A percentile compares a stretch with the other conserved stretches of the same genome.
Conservation (phyloP, 2,888 invertebrate genomes). For the Reticulitermes lucifugus region DNA sequence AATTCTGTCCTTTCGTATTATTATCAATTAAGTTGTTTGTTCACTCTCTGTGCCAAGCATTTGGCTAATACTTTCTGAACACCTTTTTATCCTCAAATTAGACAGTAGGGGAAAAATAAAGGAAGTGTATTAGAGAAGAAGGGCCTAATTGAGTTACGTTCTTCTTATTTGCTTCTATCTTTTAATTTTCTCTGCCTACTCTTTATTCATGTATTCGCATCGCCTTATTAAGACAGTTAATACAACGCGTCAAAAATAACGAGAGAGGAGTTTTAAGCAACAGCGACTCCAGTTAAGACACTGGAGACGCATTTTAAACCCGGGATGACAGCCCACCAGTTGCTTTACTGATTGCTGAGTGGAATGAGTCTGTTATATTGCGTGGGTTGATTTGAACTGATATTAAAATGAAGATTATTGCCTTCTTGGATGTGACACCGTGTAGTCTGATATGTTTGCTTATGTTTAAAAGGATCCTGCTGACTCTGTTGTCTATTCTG, state of each 20-base stretch:
- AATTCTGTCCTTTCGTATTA: slow-evolving; percentile 28
- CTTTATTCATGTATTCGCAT: slow-evolving; percentile 37
- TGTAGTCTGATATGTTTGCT: no score
- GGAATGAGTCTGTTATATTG: no score
- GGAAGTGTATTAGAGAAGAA: neutral
- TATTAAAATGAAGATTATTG: no score
- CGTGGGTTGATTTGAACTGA: no score
- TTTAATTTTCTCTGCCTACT: slow-evolving; percentile 35
- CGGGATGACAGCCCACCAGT: neutral
- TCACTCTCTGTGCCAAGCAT: neutral
- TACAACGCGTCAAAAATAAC: neutral
- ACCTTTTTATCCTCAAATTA: neutral
- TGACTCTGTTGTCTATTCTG: no score
- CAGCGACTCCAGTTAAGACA: neutral
- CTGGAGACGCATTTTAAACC: neutral
- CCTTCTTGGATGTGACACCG: no score
- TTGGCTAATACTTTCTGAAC: neutral
- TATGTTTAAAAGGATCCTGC: no score
- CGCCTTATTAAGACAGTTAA: slow-evolving; percentile 3
- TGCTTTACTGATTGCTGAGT: neutral
- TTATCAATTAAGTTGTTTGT: slow-evolving; percentile 36
- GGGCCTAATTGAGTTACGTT: slow-evolving; percentile 36
- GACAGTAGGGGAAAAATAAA: neutral
- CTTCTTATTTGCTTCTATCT: slow-evolving; percentile 25
- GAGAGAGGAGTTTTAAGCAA: neutral